These are phyloP conservation scores for Drosophila pandora DNA, from an alignment of 1,140 invertebrate species.

Conservation along the genomic window DNA sequence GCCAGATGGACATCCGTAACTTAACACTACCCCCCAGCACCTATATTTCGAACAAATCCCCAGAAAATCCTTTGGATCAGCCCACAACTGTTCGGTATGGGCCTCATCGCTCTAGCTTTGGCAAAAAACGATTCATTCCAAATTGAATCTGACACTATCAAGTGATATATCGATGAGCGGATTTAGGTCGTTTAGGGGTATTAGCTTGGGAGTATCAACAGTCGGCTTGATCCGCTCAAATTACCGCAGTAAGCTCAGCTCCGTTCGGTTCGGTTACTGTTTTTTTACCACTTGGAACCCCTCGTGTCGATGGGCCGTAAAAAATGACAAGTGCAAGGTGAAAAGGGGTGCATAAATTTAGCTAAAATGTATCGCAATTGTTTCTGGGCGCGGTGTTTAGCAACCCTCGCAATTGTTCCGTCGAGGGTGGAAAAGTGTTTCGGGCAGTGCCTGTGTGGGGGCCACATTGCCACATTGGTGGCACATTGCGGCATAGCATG, in stretches of 20 bases:
- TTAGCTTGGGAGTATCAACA: conserved; percentile 57
- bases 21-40: not conserved
- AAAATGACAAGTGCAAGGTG: conserved; percentile 70
- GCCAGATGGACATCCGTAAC: not conserved
- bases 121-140: conserved; percentile 33
- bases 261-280: conserved; percentile 20
- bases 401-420: conserved; percentile 35
- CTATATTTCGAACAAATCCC: conserved; percentile 6
- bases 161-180: conserved; percentile 74
- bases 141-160: conserved; percentile 70
- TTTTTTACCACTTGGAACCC: conserved; percentile 29
- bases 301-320: conserved; percentile 41
- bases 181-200: conserved; percentile 70
- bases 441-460: conserved; percentile 1
- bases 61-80: conserved; percentile 5
- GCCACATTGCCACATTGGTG: conserved; percentile 20
- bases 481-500: conserved; percentile 42
- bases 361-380: conserved; percentile 75
- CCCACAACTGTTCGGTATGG: conserved; percentile 18
- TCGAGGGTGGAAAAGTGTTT: conserved; percentile 33
- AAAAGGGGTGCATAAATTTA: conserved; percentile 78
- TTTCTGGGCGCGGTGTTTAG: conserved; percentile 55
- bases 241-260: conserved; percentile 53
- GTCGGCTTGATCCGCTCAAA: conserved; percentile 62
- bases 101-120: not conserved